phyloP scores from a whole-genome alignment of 2,888 invertebrate genomes.

The Spilosoma lubricipeda region DNA sequence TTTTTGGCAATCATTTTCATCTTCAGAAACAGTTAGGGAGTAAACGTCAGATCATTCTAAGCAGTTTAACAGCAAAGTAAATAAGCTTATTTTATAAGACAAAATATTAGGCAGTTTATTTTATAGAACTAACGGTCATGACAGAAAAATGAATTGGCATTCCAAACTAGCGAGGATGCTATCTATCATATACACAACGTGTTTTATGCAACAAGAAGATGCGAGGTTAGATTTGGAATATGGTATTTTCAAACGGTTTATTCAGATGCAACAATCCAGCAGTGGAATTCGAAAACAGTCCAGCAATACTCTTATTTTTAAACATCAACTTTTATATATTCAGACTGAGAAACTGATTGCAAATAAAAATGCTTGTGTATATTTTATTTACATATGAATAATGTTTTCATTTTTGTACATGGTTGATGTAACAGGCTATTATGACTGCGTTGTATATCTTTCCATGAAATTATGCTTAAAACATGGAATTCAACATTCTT shows the following conservation, averaged over 20 bases:
- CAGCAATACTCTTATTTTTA: neutral
- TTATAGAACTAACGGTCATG: slow-evolving; percentile 16
- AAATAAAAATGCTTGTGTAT: slow-evolving; percentile 9
- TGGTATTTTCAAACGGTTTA: slow-evolving; percentile 24
- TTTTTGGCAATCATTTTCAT: neutral
- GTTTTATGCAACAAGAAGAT: slow-evolving; percentile 18
- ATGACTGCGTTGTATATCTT: slow-evolving; percentile 29
- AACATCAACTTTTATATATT: neutral
- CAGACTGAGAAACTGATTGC: slow-evolving; percentile 15
- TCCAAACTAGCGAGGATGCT: slow-evolving; percentile 18
- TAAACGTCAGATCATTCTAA: neutral
- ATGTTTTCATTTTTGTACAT: slow-evolving; percentile 10
- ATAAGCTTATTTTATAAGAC: neutral
- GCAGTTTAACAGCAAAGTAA: neutral
- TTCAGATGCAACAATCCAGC: slow-evolving; percentile 20
- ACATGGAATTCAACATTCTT: slow-evolving; percentile 41
- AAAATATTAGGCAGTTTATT: neutral
- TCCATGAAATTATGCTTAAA: slow-evolving; percentile 27
- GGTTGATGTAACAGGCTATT: slow-evolving; percentile 31
- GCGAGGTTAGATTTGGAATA: slow-evolving; percentile 23
- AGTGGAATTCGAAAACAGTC: slow-evolving; percentile 2
- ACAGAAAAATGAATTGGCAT: slow-evolving; percentile 21
- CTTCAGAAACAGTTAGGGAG: neutral
- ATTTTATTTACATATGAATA: slow-evolving; percentile 5
- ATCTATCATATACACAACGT: slow-evolving; percentile 14